Percentiles rank a stretch among this genome's conserved stretches.
These are phyloP conservation scores for Gymnothorax javanicus DNA, from an alignment of 2,797 vertebrate species.

Conservation along the genomic window DNA sequence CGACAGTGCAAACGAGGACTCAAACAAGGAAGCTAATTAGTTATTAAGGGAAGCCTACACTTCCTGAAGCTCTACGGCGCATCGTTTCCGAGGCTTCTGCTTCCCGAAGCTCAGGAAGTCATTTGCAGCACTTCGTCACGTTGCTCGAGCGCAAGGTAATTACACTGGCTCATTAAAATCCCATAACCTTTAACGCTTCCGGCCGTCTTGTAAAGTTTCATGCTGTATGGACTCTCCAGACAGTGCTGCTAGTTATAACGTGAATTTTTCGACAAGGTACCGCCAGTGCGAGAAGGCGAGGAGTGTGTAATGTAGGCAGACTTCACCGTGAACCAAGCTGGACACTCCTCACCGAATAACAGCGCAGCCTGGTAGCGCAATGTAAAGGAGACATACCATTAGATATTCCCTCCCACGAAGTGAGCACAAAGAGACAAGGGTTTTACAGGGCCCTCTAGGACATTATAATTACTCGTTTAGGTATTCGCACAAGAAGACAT, in stretches of 20 bases:
- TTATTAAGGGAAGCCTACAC: not conserved
- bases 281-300: constrained; percentile 28
- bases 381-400: constrained; percentile 3
- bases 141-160: constrained; percentile 24
- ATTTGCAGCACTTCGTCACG: constrained; percentile 13
- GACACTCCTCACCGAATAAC: constrained; percentile 29
- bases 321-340: not conserved
- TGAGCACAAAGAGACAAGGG: constrained; percentile 33
- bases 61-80: not conserved
- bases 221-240: not conserved
- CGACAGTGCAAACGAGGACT: not conserved
- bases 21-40: not conserved
- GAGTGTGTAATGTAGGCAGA: constrained; percentile 20
- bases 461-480: constrained; percentile 58
- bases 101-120: constrained; percentile 7
- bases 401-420: constrained; percentile 36
- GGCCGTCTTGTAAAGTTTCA: constrained; percentile 4
- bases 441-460: constrained; percentile 34
- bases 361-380: not conserved
- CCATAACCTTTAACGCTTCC: constrained; percentile 29
- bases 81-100: not conserved
- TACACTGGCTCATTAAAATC: constrained; percentile 31
- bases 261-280: not conserved
- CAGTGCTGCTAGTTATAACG: not conserved
- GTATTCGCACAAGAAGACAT: constrained; percentile 48